Evolutionary conservation across 2,113 vertebrate species (phyloP).

Genomic region (Ageneiosus marmoratus): DNA sequence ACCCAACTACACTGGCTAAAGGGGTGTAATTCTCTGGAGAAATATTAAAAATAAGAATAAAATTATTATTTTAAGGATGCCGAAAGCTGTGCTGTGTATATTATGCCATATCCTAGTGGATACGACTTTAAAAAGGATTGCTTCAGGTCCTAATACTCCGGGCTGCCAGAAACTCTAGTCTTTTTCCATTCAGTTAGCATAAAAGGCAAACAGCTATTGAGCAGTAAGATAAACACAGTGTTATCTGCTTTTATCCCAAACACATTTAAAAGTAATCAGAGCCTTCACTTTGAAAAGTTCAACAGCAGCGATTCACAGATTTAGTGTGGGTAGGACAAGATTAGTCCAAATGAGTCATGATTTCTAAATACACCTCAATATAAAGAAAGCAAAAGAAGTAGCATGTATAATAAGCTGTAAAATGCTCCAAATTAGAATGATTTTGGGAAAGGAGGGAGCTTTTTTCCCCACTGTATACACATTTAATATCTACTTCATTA

Average conservation of each 20-base stretch:
- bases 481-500: constrained; percentile 29
- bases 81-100: neutral
- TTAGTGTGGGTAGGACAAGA: neutral
- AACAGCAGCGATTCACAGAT: neutral
- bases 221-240: neutral
- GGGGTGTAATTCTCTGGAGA: no score
- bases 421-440: neutral
- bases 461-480: constrained; percentile 1
- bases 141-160: neutral
- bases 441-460: neutral
- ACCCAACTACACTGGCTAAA: no score
- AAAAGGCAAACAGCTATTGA: neutral
- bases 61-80: neutral
- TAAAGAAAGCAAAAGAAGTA: neutral
- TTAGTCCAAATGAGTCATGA: neutral
- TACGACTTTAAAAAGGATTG: neutral
- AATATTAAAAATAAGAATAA: no score
- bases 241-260: neutral
- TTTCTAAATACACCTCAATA: neutral
- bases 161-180: neutral
- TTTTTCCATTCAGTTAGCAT: neutral
- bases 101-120: no score
- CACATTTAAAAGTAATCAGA: neutral
- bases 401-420: neutral
- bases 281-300: neutral